Base-by-base conservation (phyloP, 2,113 vertebrate species). In the Corydoras sp. region DNA sequence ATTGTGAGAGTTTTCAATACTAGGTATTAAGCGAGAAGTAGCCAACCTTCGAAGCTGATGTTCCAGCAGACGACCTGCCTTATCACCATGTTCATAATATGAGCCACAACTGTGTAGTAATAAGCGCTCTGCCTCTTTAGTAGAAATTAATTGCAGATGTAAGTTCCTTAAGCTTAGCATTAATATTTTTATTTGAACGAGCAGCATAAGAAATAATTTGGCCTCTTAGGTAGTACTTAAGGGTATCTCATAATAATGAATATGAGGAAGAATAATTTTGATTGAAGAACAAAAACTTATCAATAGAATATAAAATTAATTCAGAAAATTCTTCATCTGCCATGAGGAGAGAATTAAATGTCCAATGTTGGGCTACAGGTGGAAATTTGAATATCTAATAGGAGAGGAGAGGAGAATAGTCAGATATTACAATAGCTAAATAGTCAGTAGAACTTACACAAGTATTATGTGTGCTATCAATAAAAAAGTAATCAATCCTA, bases 171-270 rank as follows among this genome's bases (percentile, higher is more conserved):
- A 55, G 53, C 10, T n/a, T 10, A 2, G 8, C 12, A 12, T 12
- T 55, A 11, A 12, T 12, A 10, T n/a, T 55, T 55, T n/a, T 35
- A 6, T 29, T 51, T 31, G 1, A 7, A 29, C 5, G 4, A 2
- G 15, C 9, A 10, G 66, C 29, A 12, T 55, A 77, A 6, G 65
- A 73, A 18, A 74, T 70, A 9, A 74, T 77, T 32, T 73, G 71
- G 5, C 56, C 66, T 65, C 66, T 61, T 5, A 62, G 43, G 50
- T n/a, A 77, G 14, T 29, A 31, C 54, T 77, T 77, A 3, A 65
- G 61, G 6, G 71, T 12, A 5, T 55, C 53, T 10, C 53, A 55
- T 55, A 55, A 11, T 55, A 55, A 55, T 18, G n/a, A 15, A 58
- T 58, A 58, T 15, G n/a, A 58, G 18, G 56, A 15, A n/a, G n/a